Evolutionary conservation across 1,140 invertebrate species (phyloP), one percentile per base, ranked within the genome.

Genomic region (Drosophila burlai): DNA sequence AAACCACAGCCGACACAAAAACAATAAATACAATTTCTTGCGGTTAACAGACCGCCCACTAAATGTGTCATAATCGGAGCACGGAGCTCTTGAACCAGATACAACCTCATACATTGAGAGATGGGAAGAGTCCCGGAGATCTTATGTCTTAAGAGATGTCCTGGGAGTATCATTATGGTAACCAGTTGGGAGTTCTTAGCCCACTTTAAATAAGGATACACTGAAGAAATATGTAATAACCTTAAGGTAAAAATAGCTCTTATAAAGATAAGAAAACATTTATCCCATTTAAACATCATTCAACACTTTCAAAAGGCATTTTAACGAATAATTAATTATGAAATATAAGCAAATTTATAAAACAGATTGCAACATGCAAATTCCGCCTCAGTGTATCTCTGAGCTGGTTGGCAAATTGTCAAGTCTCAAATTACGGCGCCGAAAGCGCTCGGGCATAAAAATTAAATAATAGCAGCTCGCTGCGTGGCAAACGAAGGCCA

Each of bases 381-480:
- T 18, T 36, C 4, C 7, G 0, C 1, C 13, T 2, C 63, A 57
- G 67, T 71, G 60, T 77, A 82, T 16, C 62, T 75, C 66, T 60
- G 21, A 40, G 73, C 31, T 74, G 65, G 63, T 65, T 66, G 58
- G 59, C 67, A 81, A 81, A 81, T 67, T 66, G 47, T 79, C 81
- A 69, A 76, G 80, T 87, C 61, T 87, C 68, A 71, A 78, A 91
- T 83, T 68, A 80, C 86, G 74, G 64, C 81, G 69, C 60, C 71
- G 59, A 81, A 83, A 75, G 74, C 80, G 64, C 71, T 78, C 61
- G 67, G 71, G 87, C 83, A 86, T 91, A 83, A 78, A 81, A 83
- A 86, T 91, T 83, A 83, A 78, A 85, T 89, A 89, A 89, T 90
- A 72, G 77, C 81, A 78, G 64, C 76, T 78, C 26, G 60, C 55